Conservation (phyloP, 2,797 vertebrate genomes). For the Paedocypris micromegethes region DNA sequence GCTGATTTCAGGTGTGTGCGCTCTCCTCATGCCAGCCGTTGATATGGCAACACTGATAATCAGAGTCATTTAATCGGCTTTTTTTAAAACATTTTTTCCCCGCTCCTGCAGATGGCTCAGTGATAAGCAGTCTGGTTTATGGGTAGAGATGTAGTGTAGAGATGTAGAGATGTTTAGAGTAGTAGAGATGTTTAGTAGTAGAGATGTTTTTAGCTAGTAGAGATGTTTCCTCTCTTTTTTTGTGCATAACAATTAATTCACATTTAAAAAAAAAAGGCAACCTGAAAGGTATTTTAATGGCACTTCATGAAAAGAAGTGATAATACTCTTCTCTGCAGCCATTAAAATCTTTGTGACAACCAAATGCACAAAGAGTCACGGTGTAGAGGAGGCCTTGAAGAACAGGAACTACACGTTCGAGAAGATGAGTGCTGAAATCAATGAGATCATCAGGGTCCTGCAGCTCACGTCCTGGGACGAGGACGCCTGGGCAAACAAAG, state of each 20-base stretch:
- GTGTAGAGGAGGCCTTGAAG: constrained; percentile 92
- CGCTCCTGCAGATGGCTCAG: constrained; percentile 14
- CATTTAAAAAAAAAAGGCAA: too few relatives aligned
- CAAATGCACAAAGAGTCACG: constrained; percentile 84
- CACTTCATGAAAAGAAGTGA: not conserved
- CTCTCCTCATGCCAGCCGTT: constrained; percentile 47
- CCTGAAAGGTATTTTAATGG: not conserved
- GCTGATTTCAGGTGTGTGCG: constrained; percentile 87
- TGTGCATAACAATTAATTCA: too few relatives aligned
- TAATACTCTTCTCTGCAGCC: constrained; percentile 61
- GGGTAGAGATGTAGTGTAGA: not conserved
- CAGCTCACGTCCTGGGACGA: constrained; percentile 98
- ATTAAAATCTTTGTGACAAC: constrained; percentile 98
- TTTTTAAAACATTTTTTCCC: constrained; percentile 9
- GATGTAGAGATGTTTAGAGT: not conserved
- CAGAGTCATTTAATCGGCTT: constrained; percentile 60
- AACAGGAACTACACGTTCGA: constrained; percentile 93
- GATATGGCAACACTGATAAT: constrained; percentile 68
- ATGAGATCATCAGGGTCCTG: constrained; percentile 91
- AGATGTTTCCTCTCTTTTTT: too few relatives aligned
- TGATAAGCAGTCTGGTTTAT: constrained; percentile 8
- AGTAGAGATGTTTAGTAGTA: not conserved
- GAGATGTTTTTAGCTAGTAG: not conserved
- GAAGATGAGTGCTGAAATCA: constrained; percentile 97
- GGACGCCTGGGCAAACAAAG: constrained; percentile 98